Percentiles rank a stretch among this genome's conserved stretches.
Evolutionary conservation across 2,888 invertebrate species (phyloP).

Genomic region (Labia minor): DNA sequence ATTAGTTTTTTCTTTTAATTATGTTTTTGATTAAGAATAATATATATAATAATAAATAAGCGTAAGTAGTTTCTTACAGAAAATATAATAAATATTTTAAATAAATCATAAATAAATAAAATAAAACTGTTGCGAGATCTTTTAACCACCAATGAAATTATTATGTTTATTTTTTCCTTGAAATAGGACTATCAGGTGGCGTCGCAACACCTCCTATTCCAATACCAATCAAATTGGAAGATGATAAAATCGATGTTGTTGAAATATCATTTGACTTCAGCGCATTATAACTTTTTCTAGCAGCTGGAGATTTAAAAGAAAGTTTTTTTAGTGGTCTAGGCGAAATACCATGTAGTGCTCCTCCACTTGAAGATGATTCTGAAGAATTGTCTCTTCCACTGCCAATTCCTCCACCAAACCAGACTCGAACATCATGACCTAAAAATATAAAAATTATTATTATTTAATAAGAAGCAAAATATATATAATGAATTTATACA

Average conservation of each 20-base stretch:
- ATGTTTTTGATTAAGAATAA: too few relatives aligned
- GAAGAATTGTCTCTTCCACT: background rate
- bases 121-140: background rate
- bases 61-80: background rate
- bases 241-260: background rate
- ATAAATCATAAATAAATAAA: background rate
- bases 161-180: background rate
- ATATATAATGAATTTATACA: background rate
- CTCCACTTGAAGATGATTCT: conserved; percentile 28
- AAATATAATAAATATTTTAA: background rate
- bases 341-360: conserved; percentile 43
- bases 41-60: background rate
- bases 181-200: background rate
- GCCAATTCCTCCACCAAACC: conserved; percentile 38
- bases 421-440: conserved; percentile 39
- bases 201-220: background rate
- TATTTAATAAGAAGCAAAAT: too few relatives aligned
- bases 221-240: background rate
- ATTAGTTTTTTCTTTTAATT: too few relatives aligned
- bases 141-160: background rate
- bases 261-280: background rate
- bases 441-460: too few relatives aligned
- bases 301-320: conserved; percentile 45
- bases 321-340: conserved; percentile 60
- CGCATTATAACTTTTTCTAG: conserved; percentile 3